phyloP scores from a whole-genome alignment of 2,888 invertebrate species.

The Trachelus tabidus region DNA sequence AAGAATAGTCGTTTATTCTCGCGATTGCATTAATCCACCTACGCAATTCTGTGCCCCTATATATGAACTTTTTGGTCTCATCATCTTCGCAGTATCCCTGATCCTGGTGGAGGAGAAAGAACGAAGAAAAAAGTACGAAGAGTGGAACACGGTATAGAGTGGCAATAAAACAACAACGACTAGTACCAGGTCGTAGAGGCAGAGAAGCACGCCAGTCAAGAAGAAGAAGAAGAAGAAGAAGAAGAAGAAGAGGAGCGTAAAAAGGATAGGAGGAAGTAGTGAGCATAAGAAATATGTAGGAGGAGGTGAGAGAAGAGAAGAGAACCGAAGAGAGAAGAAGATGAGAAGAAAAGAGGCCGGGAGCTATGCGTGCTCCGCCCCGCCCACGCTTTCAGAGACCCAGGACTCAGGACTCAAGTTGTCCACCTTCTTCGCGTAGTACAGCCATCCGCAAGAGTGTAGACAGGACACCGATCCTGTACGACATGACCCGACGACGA shows the following conservation, averaged over 20 bases:
- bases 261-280: conserved; percentile 31
- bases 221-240: conserved; percentile 17
- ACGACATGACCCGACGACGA: background rate
- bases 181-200: conserved; percentile 25
- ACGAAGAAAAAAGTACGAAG: conserved; percentile 51
- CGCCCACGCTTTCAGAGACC: conserved; percentile 65
- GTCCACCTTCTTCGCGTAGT: conserved; percentile 60
- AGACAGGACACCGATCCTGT: background rate
- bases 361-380: conserved; percentile 65
- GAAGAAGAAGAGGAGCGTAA: background rate
- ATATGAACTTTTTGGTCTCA: conserved; percentile 24
- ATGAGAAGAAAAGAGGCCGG: conserved; percentile 53
- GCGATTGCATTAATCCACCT: too few species aligned
- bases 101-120: conserved; percentile 49
- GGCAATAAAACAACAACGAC: conserved; percentile 46
- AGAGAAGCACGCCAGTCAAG: conserved; percentile 22
- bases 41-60: too few species aligned
- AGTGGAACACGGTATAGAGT: conserved; percentile 47
- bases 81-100: conserved; percentile 43
- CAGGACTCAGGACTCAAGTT: conserved; percentile 62
- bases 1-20: too few species aligned
- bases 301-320: conserved; percentile 22
- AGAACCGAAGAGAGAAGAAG: conserved; percentile 31
- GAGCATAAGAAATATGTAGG: conserved; percentile 3
- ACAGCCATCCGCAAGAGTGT: conserved; percentile 59